Base-by-base conservation (phyloP, 2,113 vertebrate genomes). In the Lycocorax pyrrhopterus region DNA sequence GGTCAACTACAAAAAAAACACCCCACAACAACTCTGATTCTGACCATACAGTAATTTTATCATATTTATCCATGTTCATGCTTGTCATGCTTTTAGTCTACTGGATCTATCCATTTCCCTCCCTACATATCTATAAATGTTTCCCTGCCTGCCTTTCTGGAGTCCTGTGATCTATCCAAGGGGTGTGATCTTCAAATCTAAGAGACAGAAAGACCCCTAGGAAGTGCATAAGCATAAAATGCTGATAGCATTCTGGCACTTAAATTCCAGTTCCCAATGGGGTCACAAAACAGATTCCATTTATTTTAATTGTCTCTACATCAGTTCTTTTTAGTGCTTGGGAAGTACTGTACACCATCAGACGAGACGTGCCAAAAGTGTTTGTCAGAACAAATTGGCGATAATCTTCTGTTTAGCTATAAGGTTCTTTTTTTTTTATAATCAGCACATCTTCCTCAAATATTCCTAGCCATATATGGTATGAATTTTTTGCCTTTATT, bases 401-500 rank as follows among this genome's bases (percentile, higher is more conserved):
- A 52, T 84, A 81, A 75, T 78, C 8, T 84, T 84, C 76, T 82
- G 20, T 63, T 55, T 78, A 79, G 55, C 21, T 87, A 25, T 58
- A 68, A 47, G 84, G 1, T 35, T 22, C 1, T 10, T 20, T 35
- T 25, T n/a, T 64, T 39, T 59, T 78, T 51, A 5, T n/a, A 5
- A 74, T 77, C 26, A 75, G 15, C 13, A 49, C 0, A 1, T 58
- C 63, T 84, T 91, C 63, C 47, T 95, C 76, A 90, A 60, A 53
- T 94, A 71, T 74, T 86, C 76, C 56, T 81, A 39, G 20, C 93
- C 83, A 60, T 97, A 90, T 77, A 95, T 78, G 84, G 94, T 79
- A 63, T 51, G 19, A 94, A 51, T 52, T 49, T 89, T 92, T 94
- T 76, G 71, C 33, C 53, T 95, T 91, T 93, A 80, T 64, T 94